Evolutionary conservation across 23 tunicate genomes (phyloP), one percentile per base, ranked within the genome.

Genomic region (Trididemnum miniatum): DNA sequence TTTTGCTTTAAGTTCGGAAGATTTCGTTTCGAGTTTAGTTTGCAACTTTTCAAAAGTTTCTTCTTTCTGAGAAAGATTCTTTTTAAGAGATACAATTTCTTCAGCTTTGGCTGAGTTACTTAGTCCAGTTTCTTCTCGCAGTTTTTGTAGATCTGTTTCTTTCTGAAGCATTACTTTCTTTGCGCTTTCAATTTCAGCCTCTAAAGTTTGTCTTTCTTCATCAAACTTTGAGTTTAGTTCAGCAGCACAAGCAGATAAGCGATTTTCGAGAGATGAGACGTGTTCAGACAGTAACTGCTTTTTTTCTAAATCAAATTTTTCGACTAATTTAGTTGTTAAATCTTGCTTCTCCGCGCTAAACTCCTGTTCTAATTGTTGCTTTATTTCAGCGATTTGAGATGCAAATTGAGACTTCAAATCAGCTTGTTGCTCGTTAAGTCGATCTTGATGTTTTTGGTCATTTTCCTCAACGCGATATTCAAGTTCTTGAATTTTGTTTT

Each of bases 271-370:
- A 7, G 30, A 38, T 3, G 23, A 5, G n/a, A 73, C 74, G 38
- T 59, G 65, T 15, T 54, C 62, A 0, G 38, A 27, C 1, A 28
- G 23, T 32, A 73, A 33, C 37, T 84, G 73, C 20, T 23, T 27
- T 35, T 84, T 84, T 34, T 84, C 87, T 0, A 35, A 0, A 4
- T 38, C 81, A 63, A 84, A 84, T 1, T 73, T 33, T 24, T 82
- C 86, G 32, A 52, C 1, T 2, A 82, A 50, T 31, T 50, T 7
- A 1, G 59, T n/a, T 1, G 49, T 66, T 34, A 34, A 25, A 0
- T 1, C 25, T 31, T 82, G 37, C 37, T 77, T 77, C 27, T 54
- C 31, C 24, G 34, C 25, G 12, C 9, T 69, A 50, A 54, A 82
- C 2, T 82, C 76, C 0, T 51, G 40, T n/a, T 52, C 33, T 5